These are phyloP conservation scores for Rhodinocichla rosea DNA, from an alignment of 2,113 vertebrate genomes.

Conservation along the genomic window DNA sequence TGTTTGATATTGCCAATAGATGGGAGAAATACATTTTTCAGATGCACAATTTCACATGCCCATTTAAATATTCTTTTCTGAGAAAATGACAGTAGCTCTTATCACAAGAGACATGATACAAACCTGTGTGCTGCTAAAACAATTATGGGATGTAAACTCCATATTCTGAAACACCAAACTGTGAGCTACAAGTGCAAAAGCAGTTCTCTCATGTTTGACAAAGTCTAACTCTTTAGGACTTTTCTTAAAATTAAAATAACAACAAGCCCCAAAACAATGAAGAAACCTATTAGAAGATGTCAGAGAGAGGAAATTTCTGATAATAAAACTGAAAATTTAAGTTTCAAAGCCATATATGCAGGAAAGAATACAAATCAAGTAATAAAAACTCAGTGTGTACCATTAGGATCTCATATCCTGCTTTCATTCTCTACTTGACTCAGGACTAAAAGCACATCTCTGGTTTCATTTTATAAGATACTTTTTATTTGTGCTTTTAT, in stretches of 20 bases:
- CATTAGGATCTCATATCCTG: slow-evolving; percentile 27
- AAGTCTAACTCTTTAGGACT: slow-evolving; percentile 29
- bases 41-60: neutral
- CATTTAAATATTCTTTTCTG: slow-evolving; percentile 45
- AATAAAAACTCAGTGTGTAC: slow-evolving; percentile 33
- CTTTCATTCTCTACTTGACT: slow-evolving; percentile 47
- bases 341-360: neutral
- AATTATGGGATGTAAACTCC: neutral
- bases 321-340: slow-evolving; percentile 32
- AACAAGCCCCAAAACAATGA: neutral
- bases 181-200: slow-evolving; percentile 40
- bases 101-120: slow-evolving; percentile 25
- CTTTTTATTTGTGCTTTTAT: slow-evolving; percentile 63
- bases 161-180: slow-evolving; percentile 3
- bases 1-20: neutral
- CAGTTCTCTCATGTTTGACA: slow-evolving; percentile 28
- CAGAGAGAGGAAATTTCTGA: slow-evolving; percentile 16
- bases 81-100: slow-evolving; percentile 43
- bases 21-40: neutral
- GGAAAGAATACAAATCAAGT: slow-evolving; percentile 31
- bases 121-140: slow-evolving; percentile 9
- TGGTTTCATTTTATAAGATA: slow-evolving; percentile 38
- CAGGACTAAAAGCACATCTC: slow-evolving; percentile 20
- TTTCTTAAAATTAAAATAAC: neutral
- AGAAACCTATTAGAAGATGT: neutral